Conservation (phyloP, 2,888 invertebrate genomes). For the Crioceris asparagi region DNA sequence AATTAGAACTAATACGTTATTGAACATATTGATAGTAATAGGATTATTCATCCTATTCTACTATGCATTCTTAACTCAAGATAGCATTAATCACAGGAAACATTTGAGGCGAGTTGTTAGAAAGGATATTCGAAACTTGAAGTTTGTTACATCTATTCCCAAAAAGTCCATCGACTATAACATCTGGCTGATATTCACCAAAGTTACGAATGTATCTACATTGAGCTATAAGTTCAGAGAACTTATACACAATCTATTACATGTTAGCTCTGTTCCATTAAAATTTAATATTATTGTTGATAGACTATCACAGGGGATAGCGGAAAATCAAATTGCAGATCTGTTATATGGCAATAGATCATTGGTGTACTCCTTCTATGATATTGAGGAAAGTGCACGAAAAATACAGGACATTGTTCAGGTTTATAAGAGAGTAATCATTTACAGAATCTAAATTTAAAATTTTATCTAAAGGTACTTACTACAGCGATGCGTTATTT, state of each 20-base stretch:
- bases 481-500: conserved; percentile 70
- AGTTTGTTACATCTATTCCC: conserved; percentile 10
- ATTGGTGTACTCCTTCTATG: conserved; percentile 43
- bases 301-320: conserved; percentile 44
- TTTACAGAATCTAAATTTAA: background rate
- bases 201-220: conserved; percentile 42
- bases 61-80: conserved; percentile 19
- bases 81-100: conserved; percentile 12
- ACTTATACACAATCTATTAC: conserved; percentile 41
- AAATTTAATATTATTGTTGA: conserved; percentile 54
- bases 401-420: conserved; percentile 52
- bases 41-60: conserved; percentile 21
- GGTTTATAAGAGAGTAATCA: too few species aligned
- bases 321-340: conserved; percentile 37
- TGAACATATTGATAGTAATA: conserved; percentile 22
- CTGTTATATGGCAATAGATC: conserved; percentile 31
- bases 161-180: conserved; percentile 33
- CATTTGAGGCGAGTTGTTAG: conserved; percentile 11
- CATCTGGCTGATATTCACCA: conserved; percentile 49
- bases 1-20: conserved; percentile 17
- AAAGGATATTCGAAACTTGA: conserved; percentile 10
- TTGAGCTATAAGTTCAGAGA: conserved; percentile 43
- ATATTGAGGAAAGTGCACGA: conserved; percentile 49
- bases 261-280: conserved; percentile 41
- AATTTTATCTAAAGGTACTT: conserved; percentile 43